These are phyloP conservation scores for Aspidiotus rigidus DNA, from an alignment of 2,888 invertebrate species.

Conservation along the genomic window DNA sequence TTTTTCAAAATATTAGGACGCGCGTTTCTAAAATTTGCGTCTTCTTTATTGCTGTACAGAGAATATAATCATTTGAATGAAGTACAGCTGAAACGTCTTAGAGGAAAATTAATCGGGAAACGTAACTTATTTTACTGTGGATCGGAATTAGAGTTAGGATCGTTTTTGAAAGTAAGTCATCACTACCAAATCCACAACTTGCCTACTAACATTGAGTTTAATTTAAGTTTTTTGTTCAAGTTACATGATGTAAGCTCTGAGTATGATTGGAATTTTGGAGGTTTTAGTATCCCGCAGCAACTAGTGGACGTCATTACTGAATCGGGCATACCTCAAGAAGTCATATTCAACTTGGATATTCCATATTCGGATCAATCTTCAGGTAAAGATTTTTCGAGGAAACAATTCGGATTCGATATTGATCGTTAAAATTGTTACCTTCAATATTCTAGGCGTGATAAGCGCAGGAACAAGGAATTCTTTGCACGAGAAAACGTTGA, in stretches of 20 bases:
- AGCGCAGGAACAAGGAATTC: slow-evolving; percentile 15
- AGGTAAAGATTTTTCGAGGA: background rate
- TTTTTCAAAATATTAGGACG: slow-evolving; percentile 81
- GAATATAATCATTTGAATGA: slow-evolving; percentile 61
- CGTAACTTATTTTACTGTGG: slow-evolving; percentile 75
- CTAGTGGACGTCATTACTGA: slow-evolving; percentile 1
- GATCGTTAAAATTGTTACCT: background rate
- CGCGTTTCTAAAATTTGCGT: slow-evolving; percentile 72
- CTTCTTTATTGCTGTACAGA: slow-evolving; percentile 62
- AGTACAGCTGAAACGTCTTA: slow-evolving; percentile 66
- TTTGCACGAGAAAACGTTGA: slow-evolving; percentile 15
- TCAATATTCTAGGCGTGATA: slow-evolving; percentile 6
- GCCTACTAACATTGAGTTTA: background rate
- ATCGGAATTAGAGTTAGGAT: slow-evolving; percentile 38
- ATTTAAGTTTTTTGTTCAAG: background rate
- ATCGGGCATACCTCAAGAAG: slow-evolving; percentile 15
- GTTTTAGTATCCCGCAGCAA: slow-evolving; percentile 18
- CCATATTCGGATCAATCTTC: slow-evolving; percentile 13
- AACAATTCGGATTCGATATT: background rate
- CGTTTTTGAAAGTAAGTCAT: slow-evolving; percentile 36
- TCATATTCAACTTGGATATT: slow-evolving; percentile 22
- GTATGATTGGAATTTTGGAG: slow-evolving; percentile 24
- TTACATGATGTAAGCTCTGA: slow-evolving; percentile 12
- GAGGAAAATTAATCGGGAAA: slow-evolving; percentile 66
- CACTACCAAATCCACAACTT: background rate